phyloP scores from a whole-genome alignment of 2,888 invertebrate species.

The Cephus runcator region DNA sequence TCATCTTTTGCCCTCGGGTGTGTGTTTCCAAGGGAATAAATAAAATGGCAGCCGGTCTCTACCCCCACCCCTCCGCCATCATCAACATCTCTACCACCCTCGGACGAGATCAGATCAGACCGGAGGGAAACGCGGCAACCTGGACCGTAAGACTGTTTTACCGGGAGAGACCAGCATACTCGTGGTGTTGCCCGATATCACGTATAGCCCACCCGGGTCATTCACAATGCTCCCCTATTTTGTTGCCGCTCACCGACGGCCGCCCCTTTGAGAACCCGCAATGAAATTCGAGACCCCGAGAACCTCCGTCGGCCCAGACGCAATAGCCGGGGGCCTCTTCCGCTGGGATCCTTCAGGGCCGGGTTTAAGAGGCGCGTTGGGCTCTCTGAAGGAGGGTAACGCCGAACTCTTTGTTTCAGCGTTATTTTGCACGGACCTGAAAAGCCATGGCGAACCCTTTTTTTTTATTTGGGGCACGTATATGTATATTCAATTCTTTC shows the following conservation, averaged over 20 bases:
- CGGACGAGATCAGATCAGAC: background rate
- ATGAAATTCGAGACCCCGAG: conserved; percentile 40
- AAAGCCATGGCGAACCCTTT: background rate
- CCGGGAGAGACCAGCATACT: background rate
- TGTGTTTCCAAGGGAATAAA: conserved; percentile 30
- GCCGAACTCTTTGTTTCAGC: conserved; percentile 7
- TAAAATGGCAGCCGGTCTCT: conserved; percentile 27
- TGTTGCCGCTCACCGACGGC: conserved; percentile 12
- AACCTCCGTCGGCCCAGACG: background rate
- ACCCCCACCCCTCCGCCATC: background rate
- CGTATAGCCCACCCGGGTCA: background rate
- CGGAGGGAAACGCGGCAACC: background rate
- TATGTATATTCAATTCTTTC: background rate
- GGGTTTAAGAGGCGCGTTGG: conserved; percentile 25
- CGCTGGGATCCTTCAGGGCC: conserved; percentile 24
- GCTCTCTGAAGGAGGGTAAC: conserved; percentile 22
- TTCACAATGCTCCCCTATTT: conserved; percentile 26
- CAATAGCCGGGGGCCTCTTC: conserved; percentile 15
- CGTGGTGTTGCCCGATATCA: background rate
- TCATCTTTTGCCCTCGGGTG: conserved; percentile 21
- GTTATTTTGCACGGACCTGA: background rate
- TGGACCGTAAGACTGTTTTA: background rate
- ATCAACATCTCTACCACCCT: background rate
- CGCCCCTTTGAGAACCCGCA: conserved; percentile 24
- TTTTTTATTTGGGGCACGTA: background rate